Conservation (phyloP, 2,888 invertebrate genomes). For the Unio pictorum region DNA sequence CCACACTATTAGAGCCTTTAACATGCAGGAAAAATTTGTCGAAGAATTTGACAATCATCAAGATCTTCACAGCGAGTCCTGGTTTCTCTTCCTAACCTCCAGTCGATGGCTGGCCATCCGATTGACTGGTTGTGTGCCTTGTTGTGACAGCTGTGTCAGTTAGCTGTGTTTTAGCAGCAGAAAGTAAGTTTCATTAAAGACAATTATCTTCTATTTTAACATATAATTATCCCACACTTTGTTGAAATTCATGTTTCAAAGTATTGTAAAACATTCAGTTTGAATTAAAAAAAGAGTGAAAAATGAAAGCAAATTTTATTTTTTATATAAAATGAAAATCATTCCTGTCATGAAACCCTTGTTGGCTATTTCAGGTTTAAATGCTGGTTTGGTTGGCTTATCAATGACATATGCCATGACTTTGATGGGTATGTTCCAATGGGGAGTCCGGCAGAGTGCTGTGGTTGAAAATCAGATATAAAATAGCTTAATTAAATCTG, state of each 20-base stretch:
- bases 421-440: slow-evolving; percentile 87
- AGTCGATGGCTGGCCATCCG: slow-evolving; percentile 94
- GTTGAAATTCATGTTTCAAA: no score
- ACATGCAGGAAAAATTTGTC: slow-evolving; percentile 83
- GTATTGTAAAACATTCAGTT: no score
- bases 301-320: no score
- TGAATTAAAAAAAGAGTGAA: no score
- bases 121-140: slow-evolving; percentile 90
- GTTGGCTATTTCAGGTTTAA: slow-evolving; percentile 41
- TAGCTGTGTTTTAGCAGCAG: slow-evolving; percentile 83
- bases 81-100: slow-evolving; percentile 90
- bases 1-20: slow-evolving; percentile 90
- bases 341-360: no score
- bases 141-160: slow-evolving; percentile 87
- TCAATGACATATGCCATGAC: slow-evolving; percentile 69
- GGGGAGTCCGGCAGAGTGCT: slow-evolving; percentile 93
- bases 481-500: slow-evolving; percentile 1
- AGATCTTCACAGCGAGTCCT: slow-evolving; percentile 89
- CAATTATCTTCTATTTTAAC: no score
- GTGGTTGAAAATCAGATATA: slow-evolving; percentile 76
- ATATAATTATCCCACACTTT: no score
- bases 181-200: slow-evolving; percentile 51
- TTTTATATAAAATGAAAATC: no score
- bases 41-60: slow-evolving; percentile 71
- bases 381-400: slow-evolving; percentile 67